phyloP scores from a whole-genome alignment of 2,888 invertebrate species.

The Amiota mariae region DNA sequence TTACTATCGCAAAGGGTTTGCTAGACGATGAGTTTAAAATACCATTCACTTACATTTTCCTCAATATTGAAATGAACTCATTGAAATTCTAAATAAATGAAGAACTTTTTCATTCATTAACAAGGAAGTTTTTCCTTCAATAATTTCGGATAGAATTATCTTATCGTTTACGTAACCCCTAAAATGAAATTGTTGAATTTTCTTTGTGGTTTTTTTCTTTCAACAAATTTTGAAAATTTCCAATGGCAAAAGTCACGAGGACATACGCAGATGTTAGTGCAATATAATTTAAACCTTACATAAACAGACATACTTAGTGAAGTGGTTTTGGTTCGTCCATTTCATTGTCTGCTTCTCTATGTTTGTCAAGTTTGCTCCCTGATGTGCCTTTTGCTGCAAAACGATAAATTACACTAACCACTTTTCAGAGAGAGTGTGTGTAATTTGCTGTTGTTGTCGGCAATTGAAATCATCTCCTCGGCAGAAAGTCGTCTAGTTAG shows the following conservation, averaged over 20 bases:
- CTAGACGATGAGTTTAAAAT: too few relatives aligned
- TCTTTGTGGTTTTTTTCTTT: conserved; percentile 22
- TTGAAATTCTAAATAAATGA: too few relatives aligned
- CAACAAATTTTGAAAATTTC: conserved; percentile 1
- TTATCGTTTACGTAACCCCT: too few relatives aligned
- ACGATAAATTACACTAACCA: conserved; percentile 61
- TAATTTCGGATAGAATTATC: too few relatives aligned
- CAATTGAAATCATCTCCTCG: conserved; percentile 47
- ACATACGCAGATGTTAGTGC: conserved; percentile 57
- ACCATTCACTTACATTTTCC: too few relatives aligned
- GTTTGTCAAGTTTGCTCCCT: conserved; percentile 57
- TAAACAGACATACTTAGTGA: conserved; percentile 35
- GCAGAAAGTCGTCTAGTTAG: neutral
- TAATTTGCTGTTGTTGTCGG: conserved; percentile 47
- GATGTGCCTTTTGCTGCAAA: conserved; percentile 58
- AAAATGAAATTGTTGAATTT: neutral
- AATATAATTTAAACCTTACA: conserved; percentile 65
- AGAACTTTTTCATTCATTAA: too few relatives aligned
- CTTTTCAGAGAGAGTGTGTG: conserved; percentile 43
- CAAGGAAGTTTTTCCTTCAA: too few relatives aligned
- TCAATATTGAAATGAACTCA: too few relatives aligned
- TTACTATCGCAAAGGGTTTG: too few relatives aligned
- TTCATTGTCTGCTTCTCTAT: conserved; percentile 28
- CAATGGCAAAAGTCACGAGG: conserved; percentile 34
- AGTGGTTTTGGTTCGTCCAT: neutral